Conservation (phyloP, 2,113 vertebrate genomes). For the Oryzias curvinotus region DNA sequence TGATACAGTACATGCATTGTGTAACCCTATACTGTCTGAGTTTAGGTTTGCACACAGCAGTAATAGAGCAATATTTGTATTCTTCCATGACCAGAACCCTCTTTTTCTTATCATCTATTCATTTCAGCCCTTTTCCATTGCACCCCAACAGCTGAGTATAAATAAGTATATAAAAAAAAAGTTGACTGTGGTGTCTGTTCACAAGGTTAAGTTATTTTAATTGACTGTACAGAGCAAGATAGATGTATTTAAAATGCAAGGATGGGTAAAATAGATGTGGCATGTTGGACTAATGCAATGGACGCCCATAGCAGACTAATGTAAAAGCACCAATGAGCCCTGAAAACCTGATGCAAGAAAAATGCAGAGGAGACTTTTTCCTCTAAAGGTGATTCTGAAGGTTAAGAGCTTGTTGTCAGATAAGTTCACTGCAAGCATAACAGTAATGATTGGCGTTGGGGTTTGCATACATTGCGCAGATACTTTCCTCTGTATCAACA, state of each 20-base stretch:
- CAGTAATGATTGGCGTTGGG: constrained; percentile 9
- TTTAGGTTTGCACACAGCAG: constrained; percentile 8
- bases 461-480: neutral
- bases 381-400: too few species aligned
- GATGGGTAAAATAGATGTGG: constrained; percentile 69
- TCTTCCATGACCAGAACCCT: constrained; percentile 29
- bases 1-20: neutral
- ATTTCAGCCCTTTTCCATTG: constrained; percentile 26
- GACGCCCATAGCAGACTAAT: constrained; percentile 16
- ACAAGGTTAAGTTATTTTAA: constrained; percentile 55
- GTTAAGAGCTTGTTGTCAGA: neutral
- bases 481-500: neutral
- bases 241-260: constrained; percentile 66
- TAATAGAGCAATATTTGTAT: constrained; percentile 34
- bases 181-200: constrained; percentile 29
- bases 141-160: constrained; percentile 9
- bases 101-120: constrained; percentile 22
- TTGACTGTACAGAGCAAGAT: constrained; percentile 64
- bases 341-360: constrained; percentile 31
- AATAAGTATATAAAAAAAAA: constrained; percentile 3
- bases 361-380: too few species aligned
- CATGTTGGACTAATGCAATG: constrained; percentile 65
- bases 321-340: constrained; percentile 19
- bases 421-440: neutral
- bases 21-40: neutral